Evolutionary conservation across 2,888 invertebrate species (phyloP).

Genomic region (Brachycybe producta): DNA sequence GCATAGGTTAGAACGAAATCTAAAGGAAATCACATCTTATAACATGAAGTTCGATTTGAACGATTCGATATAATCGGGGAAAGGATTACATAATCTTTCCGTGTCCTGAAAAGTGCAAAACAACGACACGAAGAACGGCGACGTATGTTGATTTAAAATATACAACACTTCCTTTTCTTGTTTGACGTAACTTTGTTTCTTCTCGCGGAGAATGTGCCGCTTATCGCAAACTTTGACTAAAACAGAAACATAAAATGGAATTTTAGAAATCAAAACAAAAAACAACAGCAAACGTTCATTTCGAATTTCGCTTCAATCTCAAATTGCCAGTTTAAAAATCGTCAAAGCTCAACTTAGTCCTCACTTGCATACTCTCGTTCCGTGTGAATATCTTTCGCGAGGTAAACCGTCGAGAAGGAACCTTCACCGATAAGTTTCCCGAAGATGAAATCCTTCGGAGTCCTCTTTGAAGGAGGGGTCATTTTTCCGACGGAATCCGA

Average conservation of each 20-base stretch:
- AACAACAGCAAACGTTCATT: neutral
- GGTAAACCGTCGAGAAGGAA: constrained; percentile 77
- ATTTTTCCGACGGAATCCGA: neutral
- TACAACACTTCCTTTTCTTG: constrained; percentile 90
- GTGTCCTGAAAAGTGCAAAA: constrained; percentile 94
- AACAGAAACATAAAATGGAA: constrained; percentile 39
- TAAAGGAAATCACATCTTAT: constrained; percentile 24
- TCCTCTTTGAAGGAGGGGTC: constrained; percentile 41
- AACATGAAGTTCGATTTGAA: neutral
- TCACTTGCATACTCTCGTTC: constrained; percentile 15
- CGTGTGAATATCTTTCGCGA: constrained; percentile 14
- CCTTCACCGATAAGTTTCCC: constrained; percentile 93
- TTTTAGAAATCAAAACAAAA: constrained; percentile 3
- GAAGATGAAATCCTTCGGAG: constrained; percentile 83
- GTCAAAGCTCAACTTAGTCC: constrained; percentile 7
- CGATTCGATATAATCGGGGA: too few relatives aligned
- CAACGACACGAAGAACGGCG: constrained; percentile 79
- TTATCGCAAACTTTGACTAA: constrained; percentile 97
- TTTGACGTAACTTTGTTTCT: constrained; percentile 82
- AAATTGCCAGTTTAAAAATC: neutral
- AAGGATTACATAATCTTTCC: constrained; percentile 59
- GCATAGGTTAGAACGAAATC: constrained; percentile 92
- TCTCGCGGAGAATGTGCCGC: constrained; percentile 78
- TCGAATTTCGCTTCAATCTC: neutral
- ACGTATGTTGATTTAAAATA: constrained; percentile 55